Evolutionary conservation across 1,140 invertebrate species (phyloP), one percentile per base, ranked within the genome.

Genomic region (Pantala flavescens): DNA sequence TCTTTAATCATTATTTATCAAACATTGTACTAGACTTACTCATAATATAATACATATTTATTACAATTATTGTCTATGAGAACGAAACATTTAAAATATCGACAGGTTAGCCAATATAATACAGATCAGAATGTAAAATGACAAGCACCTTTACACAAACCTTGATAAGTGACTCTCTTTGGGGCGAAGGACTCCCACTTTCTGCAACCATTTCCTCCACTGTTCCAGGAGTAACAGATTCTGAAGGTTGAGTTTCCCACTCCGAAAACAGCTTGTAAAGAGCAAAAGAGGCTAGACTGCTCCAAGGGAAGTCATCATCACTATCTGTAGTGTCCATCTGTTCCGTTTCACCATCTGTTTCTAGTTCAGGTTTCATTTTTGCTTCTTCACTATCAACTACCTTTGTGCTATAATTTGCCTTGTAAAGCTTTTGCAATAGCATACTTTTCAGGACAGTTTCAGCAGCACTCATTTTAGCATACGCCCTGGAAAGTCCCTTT

Each of bases 181-280:
- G 28, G 28, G 28, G 28, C 2, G 28, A 5, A 36, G 28, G 28
- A 36, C 28, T 36, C 9, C 28, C 28, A 36, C 28, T 9, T 36
- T 36, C 28, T 36, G 28, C 9, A 36, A 36, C 28, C 2, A 36
- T 36, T 36, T 36, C 28, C 28, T 36, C 28, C 9, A 36, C 28
- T 36, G 28, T 12, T 63, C 49, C 49, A 63, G 49, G 49, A 21
- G 49, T 63, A 12, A 63, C 49, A 19, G 49, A 63, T 63, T 63
- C 49, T 7, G 49, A 63, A 19, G 49, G 49, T 14, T 90, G 88
- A 76, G 84, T 86, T 80, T 91, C 89, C 90, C 90, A 92, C 80
- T 91, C 90, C 1, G 87, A 81, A 81, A 92, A 91, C 36, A 92
- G 82, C 81, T 91, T 91, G 80, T 90, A 89, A 12, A 92, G 83